Evolutionary conservation across 1,140 invertebrate genomes (phyloP), one percentile per base, ranked within the genome.

Genomic region (Euwallacea similis): DNA sequence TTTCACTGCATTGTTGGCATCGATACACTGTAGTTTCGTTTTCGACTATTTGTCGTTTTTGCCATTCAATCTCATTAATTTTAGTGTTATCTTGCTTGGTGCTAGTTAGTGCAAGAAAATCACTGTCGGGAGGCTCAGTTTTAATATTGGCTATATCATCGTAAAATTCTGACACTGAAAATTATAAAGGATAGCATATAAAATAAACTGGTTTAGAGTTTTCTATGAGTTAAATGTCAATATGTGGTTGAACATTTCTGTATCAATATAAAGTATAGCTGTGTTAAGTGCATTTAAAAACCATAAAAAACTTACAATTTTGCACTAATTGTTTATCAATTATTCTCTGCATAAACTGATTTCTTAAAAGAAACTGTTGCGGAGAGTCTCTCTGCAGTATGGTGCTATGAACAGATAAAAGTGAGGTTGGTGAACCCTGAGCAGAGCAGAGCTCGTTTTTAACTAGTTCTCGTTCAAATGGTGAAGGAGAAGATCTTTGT

Each of bases 1-100:
- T 56, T 55, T 69, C 53, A 44, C 66, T 64, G 58, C 77, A 78
- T 13, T 76, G 62, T 54, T 69, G 64, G 69, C 77, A 78, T 42
- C 63, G 68, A 65, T 77, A 78, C 7, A 60, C 60, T n/a, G 74
- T 78, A 7, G 75, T 75, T 46, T 75, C 71, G 54, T 76, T 76
- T 66, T 75, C 71, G 43, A 72, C 50, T 41, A 72, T 66, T 56
- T 56, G 42, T 47, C 65, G 55, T 54, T 67, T 66, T 43, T 58
- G 46, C 7, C 15, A 46, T 42, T 65, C 69, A 47, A 71, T 71
- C 47, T 64, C 62, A 50, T 41, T 21, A 33, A 16, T 13, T 13
- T 10, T 58, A 9, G 21, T 8, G 21, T 13, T 58, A 58, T 1
- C 6, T 9, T 50, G 0, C 7, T 53, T 7, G 6, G 15, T 53